These are phyloP conservation scores for Aphelenchoides fujianensis DNA, from an alignment of 1,140 invertebrate genomes.

Conservation along the genomic window DNA sequence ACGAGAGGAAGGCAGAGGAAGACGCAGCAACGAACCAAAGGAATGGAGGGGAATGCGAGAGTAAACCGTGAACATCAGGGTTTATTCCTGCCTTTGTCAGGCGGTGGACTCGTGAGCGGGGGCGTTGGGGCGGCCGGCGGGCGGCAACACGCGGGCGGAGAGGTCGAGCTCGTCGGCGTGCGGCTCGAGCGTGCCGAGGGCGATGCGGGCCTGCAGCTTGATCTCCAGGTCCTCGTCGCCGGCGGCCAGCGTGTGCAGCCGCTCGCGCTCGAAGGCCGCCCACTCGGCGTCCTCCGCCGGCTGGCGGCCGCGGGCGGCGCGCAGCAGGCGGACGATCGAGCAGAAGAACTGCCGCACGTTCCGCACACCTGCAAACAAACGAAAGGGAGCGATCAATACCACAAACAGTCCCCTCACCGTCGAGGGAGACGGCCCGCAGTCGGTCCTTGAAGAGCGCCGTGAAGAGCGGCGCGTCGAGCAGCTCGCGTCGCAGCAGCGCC, in stretches of 20 bases:
- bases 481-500: background rate
- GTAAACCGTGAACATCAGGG: too few species aligned
- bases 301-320: background rate
- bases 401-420: constrained; percentile 9
- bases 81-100: too few species aligned
- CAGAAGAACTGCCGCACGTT: constrained; percentile 19
- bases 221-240: constrained; percentile 6
- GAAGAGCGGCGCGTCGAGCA: background rate
- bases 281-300: background rate
- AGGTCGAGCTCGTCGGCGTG: constrained; percentile 1
- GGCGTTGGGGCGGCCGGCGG: background rate
- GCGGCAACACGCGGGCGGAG: background rate
- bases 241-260: constrained; percentile 9
- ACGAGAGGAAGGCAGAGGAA: too few species aligned
- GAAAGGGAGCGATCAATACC: background rate
- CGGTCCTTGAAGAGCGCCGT: background rate
- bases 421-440: constrained; percentile 1
- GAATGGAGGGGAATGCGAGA: too few species aligned
- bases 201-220: background rate
- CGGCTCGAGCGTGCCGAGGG: constrained; percentile 5
- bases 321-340: background rate
- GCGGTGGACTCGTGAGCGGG: too few species aligned
- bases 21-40: too few species aligned
- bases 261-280: background rate
- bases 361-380: constrained; percentile 1